Conservation (phyloP, 2,113 vertebrate species). For the Pachypanchax playfairii region DNA sequence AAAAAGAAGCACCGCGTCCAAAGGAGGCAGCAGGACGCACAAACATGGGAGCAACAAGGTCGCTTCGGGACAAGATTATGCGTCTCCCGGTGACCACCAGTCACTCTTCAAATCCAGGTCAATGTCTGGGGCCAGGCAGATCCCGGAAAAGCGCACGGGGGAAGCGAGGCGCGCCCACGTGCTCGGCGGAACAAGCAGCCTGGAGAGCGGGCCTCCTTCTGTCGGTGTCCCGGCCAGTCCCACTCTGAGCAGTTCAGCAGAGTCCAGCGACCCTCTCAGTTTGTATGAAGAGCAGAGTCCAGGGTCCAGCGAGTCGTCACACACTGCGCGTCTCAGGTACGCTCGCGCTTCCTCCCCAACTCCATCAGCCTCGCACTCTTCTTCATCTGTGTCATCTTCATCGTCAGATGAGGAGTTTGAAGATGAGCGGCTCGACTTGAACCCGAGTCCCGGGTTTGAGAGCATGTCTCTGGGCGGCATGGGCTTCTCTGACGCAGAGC, state of each 20-base stretch:
- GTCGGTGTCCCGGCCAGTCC: conserved; percentile 89
- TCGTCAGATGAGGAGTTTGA: conserved; percentile 97
- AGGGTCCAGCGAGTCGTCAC: conserved; percentile 68
- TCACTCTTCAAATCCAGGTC: conserved; percentile 90
- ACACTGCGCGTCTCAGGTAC: conserved; percentile 86
- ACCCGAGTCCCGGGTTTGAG: conserved; percentile 91
- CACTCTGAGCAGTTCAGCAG: conserved; percentile 88
- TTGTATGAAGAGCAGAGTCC: conserved; percentile 90
- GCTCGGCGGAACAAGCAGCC: conserved; percentile 78
- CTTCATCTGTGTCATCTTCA: conserved; percentile 80
- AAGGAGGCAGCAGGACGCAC: conserved; percentile 80
- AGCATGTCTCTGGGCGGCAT: conserved; percentile 93
- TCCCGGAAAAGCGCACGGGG: conserved; percentile 81
- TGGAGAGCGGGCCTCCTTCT: conserved; percentile 85
- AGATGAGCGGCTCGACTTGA: conserved; percentile 91
- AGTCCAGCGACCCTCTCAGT: conserved; percentile 90
- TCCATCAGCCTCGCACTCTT: conserved; percentile 86
- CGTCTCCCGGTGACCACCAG: conserved; percentile 85
- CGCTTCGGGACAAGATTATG: conserved; percentile 75
- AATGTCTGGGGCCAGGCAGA: conserved; percentile 78
- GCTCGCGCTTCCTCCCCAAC: conserved; percentile 91
- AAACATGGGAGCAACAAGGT: conserved; percentile 77
- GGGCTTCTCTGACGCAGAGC: conserved; percentile 89
- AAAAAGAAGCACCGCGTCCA: conserved; percentile 81
- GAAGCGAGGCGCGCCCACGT: conserved; percentile 86